phyloP scores from a whole-genome alignment of 2,888 invertebrate genomes.

The Parascotia fuliginaria region DNA sequence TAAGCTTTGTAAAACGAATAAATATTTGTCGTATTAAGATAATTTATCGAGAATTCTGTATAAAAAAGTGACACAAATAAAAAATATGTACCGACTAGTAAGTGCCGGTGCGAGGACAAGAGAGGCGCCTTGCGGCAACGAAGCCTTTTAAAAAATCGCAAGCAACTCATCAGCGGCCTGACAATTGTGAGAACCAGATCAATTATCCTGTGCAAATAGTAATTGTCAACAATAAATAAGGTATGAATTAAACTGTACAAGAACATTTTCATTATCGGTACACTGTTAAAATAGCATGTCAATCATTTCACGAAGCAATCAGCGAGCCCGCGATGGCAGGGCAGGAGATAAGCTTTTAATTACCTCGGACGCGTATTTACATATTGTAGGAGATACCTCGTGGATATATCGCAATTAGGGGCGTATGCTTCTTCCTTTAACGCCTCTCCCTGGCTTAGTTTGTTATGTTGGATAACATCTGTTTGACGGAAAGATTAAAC shows the following conservation, averaged over 20 bases:
- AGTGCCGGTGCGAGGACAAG: slow-evolving; percentile 55
- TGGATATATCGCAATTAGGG: slow-evolving; percentile 83
- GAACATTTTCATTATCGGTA: slow-evolving; percentile 81
- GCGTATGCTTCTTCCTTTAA: slow-evolving; percentile 80
- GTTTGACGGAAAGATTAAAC: slow-evolving; percentile 77
- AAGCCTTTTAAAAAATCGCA: slow-evolving; percentile 73
- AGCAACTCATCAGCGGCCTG: slow-evolving; percentile 74
- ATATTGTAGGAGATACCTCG: slow-evolving; percentile 80
- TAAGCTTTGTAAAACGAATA: slow-evolving; percentile 62
- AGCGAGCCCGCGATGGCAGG: slow-evolving; percentile 70
- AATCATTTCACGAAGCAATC: slow-evolving; percentile 83
- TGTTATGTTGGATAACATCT: slow-evolving; percentile 73
- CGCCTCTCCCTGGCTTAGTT: slow-evolving; percentile 64
- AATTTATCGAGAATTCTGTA: slow-evolving; percentile 63
- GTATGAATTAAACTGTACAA: slow-evolving; percentile 70
- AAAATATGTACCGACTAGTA: slow-evolving; percentile 57
- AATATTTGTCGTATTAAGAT: slow-evolving; percentile 77
- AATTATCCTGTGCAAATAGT: slow-evolving; percentile 83
- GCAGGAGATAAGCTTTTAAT: slow-evolving; percentile 83
- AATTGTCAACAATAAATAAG: slow-evolving; percentile 81
- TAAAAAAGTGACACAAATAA: slow-evolving; percentile 58
- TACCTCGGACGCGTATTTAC: slow-evolving; percentile 82
- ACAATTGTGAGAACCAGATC: slow-evolving; percentile 85
- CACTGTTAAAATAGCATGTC: slow-evolving; percentile 79
- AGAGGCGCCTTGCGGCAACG: slow-evolving; percentile 62